These are phyloP conservation scores for Phycodurus eques DNA, from an alignment of 2,113 vertebrate species.

Conservation along the genomic window DNA sequence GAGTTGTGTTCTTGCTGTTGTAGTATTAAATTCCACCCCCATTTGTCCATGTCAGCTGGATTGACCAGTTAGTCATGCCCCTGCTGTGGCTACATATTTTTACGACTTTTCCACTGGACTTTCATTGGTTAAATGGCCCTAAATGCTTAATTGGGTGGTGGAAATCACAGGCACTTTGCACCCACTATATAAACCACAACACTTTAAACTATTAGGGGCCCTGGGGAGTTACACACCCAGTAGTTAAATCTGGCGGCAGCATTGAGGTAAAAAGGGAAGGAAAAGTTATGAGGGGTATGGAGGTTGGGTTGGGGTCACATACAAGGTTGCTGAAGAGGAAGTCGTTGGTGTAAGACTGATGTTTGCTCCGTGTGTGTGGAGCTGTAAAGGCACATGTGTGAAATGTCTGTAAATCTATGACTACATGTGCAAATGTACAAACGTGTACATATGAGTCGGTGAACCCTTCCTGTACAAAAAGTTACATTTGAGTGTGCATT, in stretches of 20 bases:
- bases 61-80: conserved; percentile 38
- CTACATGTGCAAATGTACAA: background rate
- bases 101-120: conserved; percentile 55
- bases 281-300: conserved; percentile 14
- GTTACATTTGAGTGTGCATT: background rate
- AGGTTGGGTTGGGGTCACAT: conserved; percentile 37
- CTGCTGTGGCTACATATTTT: conserved; percentile 21
- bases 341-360: conserved; percentile 16
- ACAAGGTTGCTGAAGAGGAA: conserved; percentile 41
- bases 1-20: background rate
- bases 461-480: background rate
- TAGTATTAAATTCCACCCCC: background rate
- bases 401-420: conserved; percentile 6
- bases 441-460: background rate
- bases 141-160: conserved; percentile 75
- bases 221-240: conserved; percentile 58
- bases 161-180: conserved; percentile 75
- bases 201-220: conserved; percentile 67
- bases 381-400: background rate
- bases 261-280: conserved; percentile 35
- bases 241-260: conserved; percentile 70
- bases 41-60: background rate
- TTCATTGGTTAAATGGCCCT: conserved; percentile 63
- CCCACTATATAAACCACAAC: conserved; percentile 68
- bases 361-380: conserved; percentile 1